A percentile compares a stretch with the other conserved stretches of the same genome.
Evolutionary conservation across 2,113 vertebrate species (phyloP).

Genomic region (Python bivittatus): DNA sequence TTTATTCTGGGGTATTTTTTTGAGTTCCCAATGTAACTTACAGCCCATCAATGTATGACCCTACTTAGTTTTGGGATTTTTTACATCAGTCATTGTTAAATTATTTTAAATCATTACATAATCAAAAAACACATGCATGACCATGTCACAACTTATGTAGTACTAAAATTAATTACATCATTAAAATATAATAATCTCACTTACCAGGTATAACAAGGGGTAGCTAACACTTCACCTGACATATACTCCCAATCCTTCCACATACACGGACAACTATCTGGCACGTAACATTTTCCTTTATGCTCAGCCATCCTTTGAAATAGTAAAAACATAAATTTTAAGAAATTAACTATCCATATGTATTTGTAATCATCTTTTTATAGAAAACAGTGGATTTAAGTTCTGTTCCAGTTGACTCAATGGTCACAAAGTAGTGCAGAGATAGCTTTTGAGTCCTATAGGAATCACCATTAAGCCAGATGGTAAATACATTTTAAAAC

Average conservation of each 20-base stretch:
- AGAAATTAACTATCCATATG: not conserved
- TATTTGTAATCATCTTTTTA: not conserved
- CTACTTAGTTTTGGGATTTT: not conserved
- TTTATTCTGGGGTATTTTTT: not conserved
- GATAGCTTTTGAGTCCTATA: not conserved
- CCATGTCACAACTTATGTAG: not conserved
- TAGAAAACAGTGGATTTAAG: not conserved
- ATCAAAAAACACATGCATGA: not conserved
- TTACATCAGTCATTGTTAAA: not conserved
- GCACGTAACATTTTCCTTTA: slow-evolving; percentile 90
- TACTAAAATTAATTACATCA: not conserved
- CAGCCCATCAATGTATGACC: not conserved
- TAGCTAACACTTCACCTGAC: slow-evolving; percentile 92
- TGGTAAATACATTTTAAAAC: not conserved
- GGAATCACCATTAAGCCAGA: not conserved
- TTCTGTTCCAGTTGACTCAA: not conserved
- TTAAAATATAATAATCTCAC: slow-evolving; percentile 26
- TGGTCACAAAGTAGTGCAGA: not conserved
- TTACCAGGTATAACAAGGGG: slow-evolving; percentile 93
- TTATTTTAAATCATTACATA: not conserved
- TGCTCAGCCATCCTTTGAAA: slow-evolving; percentile 88
- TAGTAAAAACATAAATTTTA: slow-evolving; percentile 37
- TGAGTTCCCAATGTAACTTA: not conserved
- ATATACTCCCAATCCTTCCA: slow-evolving; percentile 96
- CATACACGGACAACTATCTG: slow-evolving; percentile 93